A percentile compares a stretch with the other conserved stretches of the same genome.
Conservation (phyloP, 2,797 vertebrate species). For the Buphagus erythrorhynchus region DNA sequence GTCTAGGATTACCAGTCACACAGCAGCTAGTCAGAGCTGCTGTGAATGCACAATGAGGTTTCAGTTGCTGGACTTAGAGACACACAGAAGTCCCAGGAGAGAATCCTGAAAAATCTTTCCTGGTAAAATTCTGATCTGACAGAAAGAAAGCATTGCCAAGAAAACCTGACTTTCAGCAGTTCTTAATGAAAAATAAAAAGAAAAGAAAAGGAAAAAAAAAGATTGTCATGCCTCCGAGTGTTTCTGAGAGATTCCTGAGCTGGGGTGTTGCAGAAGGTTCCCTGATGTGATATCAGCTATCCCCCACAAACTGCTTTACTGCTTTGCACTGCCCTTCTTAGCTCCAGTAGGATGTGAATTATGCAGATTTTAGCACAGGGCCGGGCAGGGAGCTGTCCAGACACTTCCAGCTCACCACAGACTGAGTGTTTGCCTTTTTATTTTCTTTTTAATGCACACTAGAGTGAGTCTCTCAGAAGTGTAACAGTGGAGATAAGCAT, state of each 20-base stretch:
- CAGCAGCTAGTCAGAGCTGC: neutral
- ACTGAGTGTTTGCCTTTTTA: neutral
- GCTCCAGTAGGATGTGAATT: neutral
- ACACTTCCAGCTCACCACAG: neutral
- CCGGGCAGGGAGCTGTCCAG: too few species aligned
- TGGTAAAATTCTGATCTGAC: neutral
- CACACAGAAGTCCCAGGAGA: neutral
- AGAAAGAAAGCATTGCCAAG: neutral
- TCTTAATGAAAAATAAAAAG: neutral
- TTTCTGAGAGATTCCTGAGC: neutral
- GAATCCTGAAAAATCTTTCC: neutral
- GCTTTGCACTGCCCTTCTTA: neutral
- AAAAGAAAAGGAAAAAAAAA: neutral
- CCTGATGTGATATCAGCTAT: neutral
- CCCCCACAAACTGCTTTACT: neutral
- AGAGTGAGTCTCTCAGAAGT: neutral
- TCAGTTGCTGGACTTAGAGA: neutral
- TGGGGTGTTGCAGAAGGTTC: neutral
- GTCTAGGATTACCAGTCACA: neutral
- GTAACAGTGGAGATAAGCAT: neutral
- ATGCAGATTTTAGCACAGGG: neutral
- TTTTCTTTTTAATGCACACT: neutral
- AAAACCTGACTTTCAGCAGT: neutral
- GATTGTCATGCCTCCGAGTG: neutral
- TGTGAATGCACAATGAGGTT: slow-evolving; percentile 7